Base-by-base conservation (phyloP, 2,797 vertebrate genomes). In the Buphagus erythrorhynchus region DNA sequence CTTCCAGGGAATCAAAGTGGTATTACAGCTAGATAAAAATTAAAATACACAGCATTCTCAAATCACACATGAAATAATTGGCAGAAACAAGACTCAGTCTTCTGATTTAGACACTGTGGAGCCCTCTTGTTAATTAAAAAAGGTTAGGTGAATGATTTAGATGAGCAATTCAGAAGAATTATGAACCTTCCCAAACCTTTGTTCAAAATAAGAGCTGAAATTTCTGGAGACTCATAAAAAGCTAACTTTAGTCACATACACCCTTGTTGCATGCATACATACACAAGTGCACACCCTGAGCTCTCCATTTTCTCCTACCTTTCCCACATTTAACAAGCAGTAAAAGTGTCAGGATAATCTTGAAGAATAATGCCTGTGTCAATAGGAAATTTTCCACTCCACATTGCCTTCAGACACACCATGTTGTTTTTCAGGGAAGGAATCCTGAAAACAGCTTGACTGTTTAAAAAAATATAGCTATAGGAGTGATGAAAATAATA, bases 101-200 rank as follows among this genome's bases (percentile, higher is more conserved):
- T 86, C 94, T 79, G 52, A 89, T 93, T 95, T 85, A 92, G 75
- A 77, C 71, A 71, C 80, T 87, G 22, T 6, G 2, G n/a, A 94
- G 25, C 16, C 33, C 31, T 57, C 67, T 58, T 92, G 74, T 96
- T 95, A 96, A 94, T 89, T 95, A 93, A 74, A 90, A 92, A 92
- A 85, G 67, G 48, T 79, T 89, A 92, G 52, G 48, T 49, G 74
- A 85, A 61, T 82, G 67, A 95, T 78, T 96, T 95, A 94, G 58
- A 66, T 69, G 11, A 85, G 29, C 35, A 86, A 67, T 92, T 91
- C 45, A 61, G 46, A 79, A 91, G 74, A 95, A 87, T 77, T 68
- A 85, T n/a, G 63, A 80, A 57, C 42, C 18, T 88, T 71, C n/a
- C 51, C 52, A 82, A 85, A 35, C 17, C 42, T 92, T 89, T 85